These are phyloP conservation scores for Burhinus oedicnemus DNA, from an alignment of 2,113 vertebrate species.

Conservation along the genomic window DNA sequence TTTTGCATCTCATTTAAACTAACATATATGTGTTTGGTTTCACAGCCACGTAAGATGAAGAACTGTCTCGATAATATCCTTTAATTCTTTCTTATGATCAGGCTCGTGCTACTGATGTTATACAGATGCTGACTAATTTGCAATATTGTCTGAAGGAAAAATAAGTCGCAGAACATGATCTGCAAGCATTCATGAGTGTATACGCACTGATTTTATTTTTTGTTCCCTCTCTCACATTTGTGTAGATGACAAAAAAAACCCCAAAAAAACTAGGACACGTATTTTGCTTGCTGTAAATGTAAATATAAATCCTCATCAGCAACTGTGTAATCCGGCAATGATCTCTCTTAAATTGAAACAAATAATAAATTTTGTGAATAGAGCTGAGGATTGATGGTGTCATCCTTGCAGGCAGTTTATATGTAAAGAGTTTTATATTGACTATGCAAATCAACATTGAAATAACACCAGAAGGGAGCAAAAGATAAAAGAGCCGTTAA, in stretches of 20 bases:
- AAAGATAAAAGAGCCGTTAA: constrained; percentile 40
- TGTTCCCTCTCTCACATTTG: neutral
- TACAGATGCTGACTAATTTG: constrained; percentile 52
- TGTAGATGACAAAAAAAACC: neutral
- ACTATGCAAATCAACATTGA: constrained; percentile 34
- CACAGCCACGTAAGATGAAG: neutral
- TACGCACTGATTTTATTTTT: neutral
- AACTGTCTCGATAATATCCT: neutral
- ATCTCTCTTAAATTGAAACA: constrained; percentile 49
- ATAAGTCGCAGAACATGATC: neutral
- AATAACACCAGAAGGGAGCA: constrained; percentile 46
- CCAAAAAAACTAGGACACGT: neutral
- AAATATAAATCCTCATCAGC: constrained; percentile 60
- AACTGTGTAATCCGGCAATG: constrained; percentile 19
- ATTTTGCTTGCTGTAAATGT: constrained; percentile 46
- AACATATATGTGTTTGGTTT: neutral
- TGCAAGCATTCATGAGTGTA: neutral
- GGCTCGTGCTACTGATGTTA: neutral
- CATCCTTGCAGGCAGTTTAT: constrained; percentile 52
- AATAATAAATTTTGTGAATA: constrained; percentile 41
- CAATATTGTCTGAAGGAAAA: constrained; percentile 31
- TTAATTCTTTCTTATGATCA: constrained; percentile 5
- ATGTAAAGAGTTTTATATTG: constrained; percentile 31
- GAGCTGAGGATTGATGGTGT: constrained; percentile 45
- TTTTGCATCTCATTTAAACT: neutral